Evolutionary conservation across 2,113 vertebrate species (phyloP).

Genomic region (Dipodomys merriami): DNA sequence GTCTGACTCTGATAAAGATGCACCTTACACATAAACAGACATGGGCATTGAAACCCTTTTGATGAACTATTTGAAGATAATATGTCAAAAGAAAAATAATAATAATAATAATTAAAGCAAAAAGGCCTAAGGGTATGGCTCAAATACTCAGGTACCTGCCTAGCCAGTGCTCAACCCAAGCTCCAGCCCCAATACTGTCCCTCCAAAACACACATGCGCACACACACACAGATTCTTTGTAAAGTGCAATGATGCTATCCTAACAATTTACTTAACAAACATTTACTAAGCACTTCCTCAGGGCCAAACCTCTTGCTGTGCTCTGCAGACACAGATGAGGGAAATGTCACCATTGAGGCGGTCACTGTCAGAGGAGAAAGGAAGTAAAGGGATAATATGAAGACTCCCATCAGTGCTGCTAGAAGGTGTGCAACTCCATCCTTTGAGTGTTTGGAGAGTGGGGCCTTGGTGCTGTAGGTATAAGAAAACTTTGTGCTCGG

Average conservation of each 20-base stretch:
- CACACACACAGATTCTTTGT: background rate
- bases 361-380: background rate
- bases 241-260: background rate
- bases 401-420: background rate
- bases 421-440: background rate
- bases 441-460: background rate
- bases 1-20: too few relatives aligned
- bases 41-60: too few relatives aligned
- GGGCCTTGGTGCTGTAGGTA: background rate
- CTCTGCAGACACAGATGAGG: background rate
- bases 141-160: too few relatives aligned
- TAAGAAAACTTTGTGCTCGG: constrained; percentile 13
- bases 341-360: background rate
- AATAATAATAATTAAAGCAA: too few relatives aligned
- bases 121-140: too few relatives aligned
- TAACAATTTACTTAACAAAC: constrained; percentile 44
- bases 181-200: too few relatives aligned
- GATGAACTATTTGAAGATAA: too few relatives aligned
- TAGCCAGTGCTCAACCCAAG: too few relatives aligned
- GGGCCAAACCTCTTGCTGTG: background rate
- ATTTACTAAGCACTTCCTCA: constrained; percentile 15
- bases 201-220: too few relatives aligned
- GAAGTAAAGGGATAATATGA: constrained; percentile 3
- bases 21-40: too few relatives aligned
- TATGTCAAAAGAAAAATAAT: too few relatives aligned